Evolutionary conservation across 2,113 vertebrate genomes (phyloP).

Genomic region (Xyliphius kryptos): DNA sequence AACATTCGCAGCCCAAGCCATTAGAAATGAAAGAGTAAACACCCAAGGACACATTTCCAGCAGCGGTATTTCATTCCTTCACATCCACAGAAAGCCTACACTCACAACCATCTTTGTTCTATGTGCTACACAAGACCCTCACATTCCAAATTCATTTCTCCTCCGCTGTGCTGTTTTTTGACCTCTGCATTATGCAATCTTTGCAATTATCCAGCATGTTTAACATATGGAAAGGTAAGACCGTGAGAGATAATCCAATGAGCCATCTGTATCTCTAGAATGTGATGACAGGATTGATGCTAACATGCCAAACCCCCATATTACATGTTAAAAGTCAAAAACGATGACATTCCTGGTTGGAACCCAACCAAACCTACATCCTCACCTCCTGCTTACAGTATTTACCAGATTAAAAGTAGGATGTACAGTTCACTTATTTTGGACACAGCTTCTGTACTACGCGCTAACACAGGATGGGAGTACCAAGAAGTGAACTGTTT

Average conservation of each 20-base stretch:
- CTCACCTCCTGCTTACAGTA: too few species aligned
- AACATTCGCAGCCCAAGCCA: conserved; percentile 12
- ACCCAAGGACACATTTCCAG: background rate
- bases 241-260: conserved; percentile 3
- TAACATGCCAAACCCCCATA: background rate
- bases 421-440: too few species aligned
- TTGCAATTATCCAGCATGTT: conserved; percentile 1
- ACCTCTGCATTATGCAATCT: conserved; percentile 15
- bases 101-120: too few species aligned
- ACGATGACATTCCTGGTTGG: too few species aligned
- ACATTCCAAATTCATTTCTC: background rate
- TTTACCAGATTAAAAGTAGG: too few species aligned
- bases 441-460: too few species aligned
- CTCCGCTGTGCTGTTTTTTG: background rate
- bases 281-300: conserved; percentile 4
- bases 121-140: too few species aligned
- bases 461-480: too few species aligned
- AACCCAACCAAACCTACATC: too few species aligned
- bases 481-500: too few species aligned
- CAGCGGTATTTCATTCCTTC: background rate
- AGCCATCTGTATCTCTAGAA: background rate
- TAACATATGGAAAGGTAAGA: background rate
- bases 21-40: background rate
- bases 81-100: too few species aligned
- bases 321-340: conserved; percentile 16